These are phyloP conservation scores for Camptogramma bilineatum DNA, from an alignment of 2,888 invertebrate species.

Conservation along the genomic window DNA sequence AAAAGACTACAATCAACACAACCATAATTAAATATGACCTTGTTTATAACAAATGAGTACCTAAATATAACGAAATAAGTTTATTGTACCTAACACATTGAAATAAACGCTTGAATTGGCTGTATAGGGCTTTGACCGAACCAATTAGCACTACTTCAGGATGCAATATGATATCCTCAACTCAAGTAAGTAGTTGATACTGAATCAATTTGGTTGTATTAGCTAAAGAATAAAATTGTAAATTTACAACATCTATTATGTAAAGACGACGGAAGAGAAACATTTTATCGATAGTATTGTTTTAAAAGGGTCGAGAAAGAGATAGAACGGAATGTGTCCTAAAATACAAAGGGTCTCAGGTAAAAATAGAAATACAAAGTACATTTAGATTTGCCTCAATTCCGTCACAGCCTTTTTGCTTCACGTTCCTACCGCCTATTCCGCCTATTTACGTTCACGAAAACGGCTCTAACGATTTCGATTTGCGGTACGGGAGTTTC, in stretches of 20 bases:
- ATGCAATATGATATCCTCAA: conserved; percentile 1
- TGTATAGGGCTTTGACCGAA: conserved; percentile 31
- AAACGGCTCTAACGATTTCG: too few species aligned
- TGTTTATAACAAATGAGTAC: neutral
- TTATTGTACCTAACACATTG: neutral
- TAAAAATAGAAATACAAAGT: neutral
- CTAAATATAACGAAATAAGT: too few species aligned
- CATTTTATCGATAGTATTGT: neutral
- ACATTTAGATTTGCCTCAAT: neutral
- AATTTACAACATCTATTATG: neutral
- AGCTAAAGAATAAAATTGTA: too few species aligned
- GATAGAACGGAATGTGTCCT: neutral
- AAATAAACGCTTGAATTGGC: conserved; percentile 11
- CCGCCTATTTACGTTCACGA: too few species aligned
- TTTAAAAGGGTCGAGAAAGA: neutral
- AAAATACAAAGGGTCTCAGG: neutral
- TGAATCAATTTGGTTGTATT: neutral
- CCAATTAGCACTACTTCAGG: conserved; percentile 26
- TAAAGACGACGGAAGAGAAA: neutral
- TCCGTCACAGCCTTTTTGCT: neutral
- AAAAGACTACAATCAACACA: too few species aligned
- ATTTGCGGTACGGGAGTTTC: too few species aligned
- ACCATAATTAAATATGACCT: too few species aligned
- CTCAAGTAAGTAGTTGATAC: neutral
- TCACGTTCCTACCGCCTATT: too few species aligned